A percentile compares a stretch with the other conserved stretches of the same genome.
phyloP scores from a whole-genome alignment of 2,113 vertebrate genomes.

The Etia nguti region DNA sequence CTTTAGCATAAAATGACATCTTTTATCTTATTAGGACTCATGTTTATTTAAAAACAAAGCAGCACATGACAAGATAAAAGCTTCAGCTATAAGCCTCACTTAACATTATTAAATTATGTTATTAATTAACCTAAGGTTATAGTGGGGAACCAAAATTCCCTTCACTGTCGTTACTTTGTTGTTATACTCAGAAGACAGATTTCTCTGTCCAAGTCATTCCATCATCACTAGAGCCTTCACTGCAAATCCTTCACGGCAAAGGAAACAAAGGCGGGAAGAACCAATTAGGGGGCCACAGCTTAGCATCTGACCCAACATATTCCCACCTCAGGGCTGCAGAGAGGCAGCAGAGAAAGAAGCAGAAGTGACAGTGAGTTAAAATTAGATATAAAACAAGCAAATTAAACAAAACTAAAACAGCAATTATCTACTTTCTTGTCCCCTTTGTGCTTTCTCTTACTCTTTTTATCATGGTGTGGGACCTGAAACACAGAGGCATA shows the following conservation, averaged over 20 bases:
- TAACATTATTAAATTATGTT: not conserved
- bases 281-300: not conserved
- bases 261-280: not conserved
- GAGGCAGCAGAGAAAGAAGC: not conserved
- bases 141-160: not conserved
- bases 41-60: not conserved
- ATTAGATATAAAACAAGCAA: not conserved
- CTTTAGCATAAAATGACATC: fast-evolving
- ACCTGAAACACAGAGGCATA: not conserved
- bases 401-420: not conserved
- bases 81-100: not conserved
- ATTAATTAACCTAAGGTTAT: not conserved
- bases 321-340: fast-evolving
- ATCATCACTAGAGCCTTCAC: not conserved
- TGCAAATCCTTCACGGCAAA: not conserved
- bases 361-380: not conserved
- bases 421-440: not conserved
- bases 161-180: not conserved
- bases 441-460: not conserved
- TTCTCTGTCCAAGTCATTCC: not conserved
- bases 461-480: not conserved
- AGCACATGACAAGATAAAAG: not conserved
- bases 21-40: not conserved
- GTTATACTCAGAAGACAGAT: not conserved
- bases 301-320: not conserved